Evolutionary conservation across 2,797 vertebrate genomes (phyloP).

Genomic region (Meriones psammophilus): DNA sequence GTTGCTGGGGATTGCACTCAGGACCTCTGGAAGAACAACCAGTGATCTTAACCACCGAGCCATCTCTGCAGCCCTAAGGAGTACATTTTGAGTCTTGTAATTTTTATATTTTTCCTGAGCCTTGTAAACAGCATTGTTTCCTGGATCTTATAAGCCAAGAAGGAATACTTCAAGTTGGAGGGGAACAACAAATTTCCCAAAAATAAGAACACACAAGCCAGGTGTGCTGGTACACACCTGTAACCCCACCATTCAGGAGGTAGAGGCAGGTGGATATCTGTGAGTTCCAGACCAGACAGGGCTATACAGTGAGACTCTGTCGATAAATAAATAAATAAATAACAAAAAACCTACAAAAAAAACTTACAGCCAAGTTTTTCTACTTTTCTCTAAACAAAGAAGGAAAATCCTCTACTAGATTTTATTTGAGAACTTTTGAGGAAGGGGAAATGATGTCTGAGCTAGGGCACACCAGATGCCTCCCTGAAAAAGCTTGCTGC

Average conservation of each 20-base stretch:
- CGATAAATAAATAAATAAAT: neutral
- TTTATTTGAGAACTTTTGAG: conserved; percentile 13
- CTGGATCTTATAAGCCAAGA: neutral
- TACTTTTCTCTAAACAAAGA: conserved; percentile 10
- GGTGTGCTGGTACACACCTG: neutral
- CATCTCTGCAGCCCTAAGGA: too few relatives aligned
- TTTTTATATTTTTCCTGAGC: neutral
- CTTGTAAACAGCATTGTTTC: neutral
- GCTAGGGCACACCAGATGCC: neutral
- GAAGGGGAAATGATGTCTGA: neutral
- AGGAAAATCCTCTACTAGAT: conserved; percentile 1
- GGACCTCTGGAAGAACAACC: too few relatives aligned
- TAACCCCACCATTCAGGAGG: neutral
- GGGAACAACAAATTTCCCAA: conserved; percentile 79
- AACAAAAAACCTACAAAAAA: neutral
- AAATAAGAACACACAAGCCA: conserved; percentile 82
- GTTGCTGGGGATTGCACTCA: too few relatives aligned
- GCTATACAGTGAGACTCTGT: neutral
- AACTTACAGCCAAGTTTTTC: conserved; percentile 20
- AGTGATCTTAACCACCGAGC: too few relatives aligned
- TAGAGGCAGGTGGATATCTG: neutral
- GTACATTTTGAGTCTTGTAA: neutral
- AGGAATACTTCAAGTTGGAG: neutral
- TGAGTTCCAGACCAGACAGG: neutral
- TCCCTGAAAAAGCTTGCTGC: neutral